Percentiles rank a stretch among this genome's conserved stretches.
Evolutionary conservation across 2,888 invertebrate species (phyloP).

Genomic region (Meandrusa payeni): DNA sequence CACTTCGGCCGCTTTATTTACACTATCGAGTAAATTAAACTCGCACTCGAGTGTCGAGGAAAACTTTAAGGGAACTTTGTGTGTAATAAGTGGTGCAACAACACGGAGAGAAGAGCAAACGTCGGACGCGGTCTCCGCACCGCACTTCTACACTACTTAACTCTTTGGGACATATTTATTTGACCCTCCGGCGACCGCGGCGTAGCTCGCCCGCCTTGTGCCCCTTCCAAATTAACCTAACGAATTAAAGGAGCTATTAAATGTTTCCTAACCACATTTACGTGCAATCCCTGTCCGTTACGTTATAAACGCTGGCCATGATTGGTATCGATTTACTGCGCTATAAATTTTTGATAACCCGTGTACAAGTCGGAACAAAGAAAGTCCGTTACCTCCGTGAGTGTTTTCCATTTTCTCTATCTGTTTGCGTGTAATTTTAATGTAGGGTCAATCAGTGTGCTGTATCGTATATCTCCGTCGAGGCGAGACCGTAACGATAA

Average conservation of each 20-base stretch:
- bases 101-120: constrained; percentile 81
- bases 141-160: constrained; percentile 78
- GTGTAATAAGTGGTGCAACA: constrained; percentile 82
- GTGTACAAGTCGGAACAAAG: constrained; percentile 69
- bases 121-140: constrained; percentile 77
- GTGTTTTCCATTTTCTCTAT: constrained; percentile 60
- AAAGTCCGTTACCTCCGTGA: constrained; percentile 53
- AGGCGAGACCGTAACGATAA: constrained; percentile 73
- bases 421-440: constrained; percentile 79
- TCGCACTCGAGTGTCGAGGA: constrained; percentile 76
- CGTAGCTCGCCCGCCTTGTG: constrained; percentile 50
- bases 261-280: constrained; percentile 53
- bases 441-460: constrained; percentile 79
- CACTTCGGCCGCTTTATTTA: constrained; percentile 79
- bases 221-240: constrained; percentile 73
- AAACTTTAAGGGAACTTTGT: constrained; percentile 80
- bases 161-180: constrained; percentile 82
- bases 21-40: constrained; percentile 82
- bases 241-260: constrained; percentile 72
- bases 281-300: constrained; percentile 54
- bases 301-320: constrained; percentile 60
- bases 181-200: constrained; percentile 78
- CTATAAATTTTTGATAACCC: constrained; percentile 69
- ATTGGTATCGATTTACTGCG: constrained; percentile 57
- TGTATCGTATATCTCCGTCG: constrained; percentile 77